phyloP scores from a whole-genome alignment of 2,888 invertebrate species.

The Octonoba sinensis region DNA sequence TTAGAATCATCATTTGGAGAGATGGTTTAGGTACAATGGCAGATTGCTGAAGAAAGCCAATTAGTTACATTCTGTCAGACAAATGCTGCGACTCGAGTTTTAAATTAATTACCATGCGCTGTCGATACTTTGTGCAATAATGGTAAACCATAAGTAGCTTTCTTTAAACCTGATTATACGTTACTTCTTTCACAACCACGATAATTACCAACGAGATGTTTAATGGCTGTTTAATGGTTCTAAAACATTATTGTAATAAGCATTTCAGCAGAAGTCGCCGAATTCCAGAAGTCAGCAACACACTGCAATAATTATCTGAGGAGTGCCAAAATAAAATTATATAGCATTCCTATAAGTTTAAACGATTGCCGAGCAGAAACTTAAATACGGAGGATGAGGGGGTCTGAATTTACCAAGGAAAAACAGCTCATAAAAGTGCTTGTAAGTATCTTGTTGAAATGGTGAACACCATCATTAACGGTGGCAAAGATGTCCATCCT shows the following conservation, averaged over 20 bases:
- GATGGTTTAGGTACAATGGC: background rate
- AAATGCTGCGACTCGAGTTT: conserved; percentile 36
- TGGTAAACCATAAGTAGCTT: conserved; percentile 31
- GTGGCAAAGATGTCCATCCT: conserved; percentile 18
- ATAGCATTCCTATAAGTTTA: conserved; percentile 20
- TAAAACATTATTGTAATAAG: conserved; percentile 39
- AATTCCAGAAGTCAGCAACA: conserved; percentile 39
- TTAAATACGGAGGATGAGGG: conserved; percentile 12
- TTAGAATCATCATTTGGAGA: too few species aligned
- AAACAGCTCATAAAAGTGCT: conserved; percentile 26
- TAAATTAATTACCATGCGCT: conserved; percentile 34
- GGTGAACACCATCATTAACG: conserved; percentile 30
- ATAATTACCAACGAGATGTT: conserved; percentile 48
- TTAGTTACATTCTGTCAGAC: conserved; percentile 11
- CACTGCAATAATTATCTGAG: conserved; percentile 35
- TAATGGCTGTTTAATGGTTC: conserved; percentile 54
- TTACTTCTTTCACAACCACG: conserved; percentile 30
- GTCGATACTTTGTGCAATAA: conserved; percentile 21
- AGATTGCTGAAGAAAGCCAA: conserved; percentile 14
- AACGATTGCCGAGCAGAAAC: conserved; percentile 15
- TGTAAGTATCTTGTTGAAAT: conserved; percentile 38
- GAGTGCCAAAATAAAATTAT: conserved; percentile 47
- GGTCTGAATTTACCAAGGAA: conserved; percentile 16
- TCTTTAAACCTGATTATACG: conserved; percentile 36
- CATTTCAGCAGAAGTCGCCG: conserved; percentile 5